These are phyloP conservation scores for Blera fallax DNA, from an alignment of 2,888 invertebrate species.

Conservation along the genomic window DNA sequence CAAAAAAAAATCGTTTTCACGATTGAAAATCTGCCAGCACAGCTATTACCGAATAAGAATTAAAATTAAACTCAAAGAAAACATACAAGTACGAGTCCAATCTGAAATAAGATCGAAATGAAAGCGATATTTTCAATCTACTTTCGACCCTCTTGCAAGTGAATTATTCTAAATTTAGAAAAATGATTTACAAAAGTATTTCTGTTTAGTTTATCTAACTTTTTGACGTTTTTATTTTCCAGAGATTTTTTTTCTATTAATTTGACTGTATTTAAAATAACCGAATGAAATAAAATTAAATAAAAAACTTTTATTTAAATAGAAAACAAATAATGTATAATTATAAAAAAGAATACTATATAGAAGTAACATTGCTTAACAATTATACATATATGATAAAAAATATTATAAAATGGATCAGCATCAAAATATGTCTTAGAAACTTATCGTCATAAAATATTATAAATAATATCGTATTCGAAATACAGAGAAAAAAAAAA, in stretches of 20 bases:
- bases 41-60: too few species aligned
- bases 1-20: too few species aligned
- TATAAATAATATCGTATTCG: conserved; percentile 43
- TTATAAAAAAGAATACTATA: conserved; percentile 7
- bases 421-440: conserved; percentile 38
- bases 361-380: conserved; percentile 23
- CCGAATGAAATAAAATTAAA: neutral
- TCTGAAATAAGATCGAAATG: too few species aligned
- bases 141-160: neutral
- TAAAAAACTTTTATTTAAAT: neutral
- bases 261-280: neutral
- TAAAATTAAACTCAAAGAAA: too few species aligned
- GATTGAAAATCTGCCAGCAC: too few species aligned
- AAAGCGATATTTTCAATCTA: neutral
- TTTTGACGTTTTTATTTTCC: neutral
- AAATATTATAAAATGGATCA: conserved; percentile 35
- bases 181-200: neutral
- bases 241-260: neutral
- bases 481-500: conserved; percentile 14
- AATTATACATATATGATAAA: conserved; percentile 14
- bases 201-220: neutral
- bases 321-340: conserved; percentile 15
- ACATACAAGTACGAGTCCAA: too few species aligned
- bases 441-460: conserved; percentile 38
- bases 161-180: neutral